These are phyloP conservation scores for Psilopogon haemacephalus DNA, from an alignment of 2,113 vertebrate genomes.

Conservation along the genomic window DNA sequence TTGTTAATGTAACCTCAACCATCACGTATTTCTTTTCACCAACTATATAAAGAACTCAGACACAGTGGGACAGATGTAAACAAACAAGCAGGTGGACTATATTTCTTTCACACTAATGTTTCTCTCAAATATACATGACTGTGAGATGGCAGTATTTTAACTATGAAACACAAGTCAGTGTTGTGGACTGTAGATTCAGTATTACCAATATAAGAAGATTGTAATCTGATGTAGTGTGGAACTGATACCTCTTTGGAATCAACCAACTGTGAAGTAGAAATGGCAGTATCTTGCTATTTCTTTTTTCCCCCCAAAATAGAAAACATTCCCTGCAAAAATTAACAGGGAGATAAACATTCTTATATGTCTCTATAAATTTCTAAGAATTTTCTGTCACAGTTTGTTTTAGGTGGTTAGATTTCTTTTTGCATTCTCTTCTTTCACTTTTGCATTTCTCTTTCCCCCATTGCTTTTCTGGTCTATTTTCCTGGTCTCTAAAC, in stretches of 20 bases:
- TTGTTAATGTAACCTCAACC: not conserved
- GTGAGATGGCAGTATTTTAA: not conserved
- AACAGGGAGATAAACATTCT: not conserved
- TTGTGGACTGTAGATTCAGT: not conserved
- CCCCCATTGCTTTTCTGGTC: rapidly evolving
- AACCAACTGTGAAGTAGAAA: not conserved
- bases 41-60: not conserved
- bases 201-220: not conserved
- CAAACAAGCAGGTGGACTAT: not conserved
- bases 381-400: not conserved
- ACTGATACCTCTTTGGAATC: not conserved
- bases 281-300: not conserved
- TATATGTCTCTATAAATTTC: not conserved
- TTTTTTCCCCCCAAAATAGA: not conserved
- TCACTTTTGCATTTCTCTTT: rapidly evolving
- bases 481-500: not conserved
- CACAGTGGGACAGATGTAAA: not conserved
- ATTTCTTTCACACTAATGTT: not conserved
- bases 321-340: not conserved
- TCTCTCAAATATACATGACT: not conserved
- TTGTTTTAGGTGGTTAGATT: not conserved
- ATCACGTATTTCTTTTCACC: not conserved
- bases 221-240: not conserved
- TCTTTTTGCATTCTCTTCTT: not conserved
- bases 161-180: not conserved